Conservation (phyloP, 2,113 vertebrate species). For the Tichodroma muraria region DNA sequence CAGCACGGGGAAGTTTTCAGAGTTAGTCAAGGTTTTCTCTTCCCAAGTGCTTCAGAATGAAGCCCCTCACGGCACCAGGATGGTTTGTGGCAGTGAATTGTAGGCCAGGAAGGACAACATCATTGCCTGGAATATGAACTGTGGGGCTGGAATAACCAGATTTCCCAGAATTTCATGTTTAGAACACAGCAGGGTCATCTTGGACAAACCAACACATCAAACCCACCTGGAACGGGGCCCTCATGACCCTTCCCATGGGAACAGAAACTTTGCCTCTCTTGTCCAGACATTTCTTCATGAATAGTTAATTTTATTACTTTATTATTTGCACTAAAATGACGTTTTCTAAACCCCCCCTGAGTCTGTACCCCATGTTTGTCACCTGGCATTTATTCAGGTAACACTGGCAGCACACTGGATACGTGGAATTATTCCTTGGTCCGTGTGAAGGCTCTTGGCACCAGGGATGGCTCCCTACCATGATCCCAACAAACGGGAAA, state of each 20-base stretch:
- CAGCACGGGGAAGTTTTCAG: background rate
- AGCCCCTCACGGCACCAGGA: background rate
- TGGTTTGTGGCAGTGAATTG: background rate
- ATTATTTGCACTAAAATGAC: background rate
- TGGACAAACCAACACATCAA: background rate
- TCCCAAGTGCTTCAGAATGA: background rate
- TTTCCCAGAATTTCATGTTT: background rate
- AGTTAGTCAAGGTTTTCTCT: background rate
- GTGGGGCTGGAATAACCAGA: background rate
- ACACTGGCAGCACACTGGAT: background rate
- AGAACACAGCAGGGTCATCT: background rate
- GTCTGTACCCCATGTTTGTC: background rate
- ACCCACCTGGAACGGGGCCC: rapidly evolving
- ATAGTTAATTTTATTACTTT: background rate
- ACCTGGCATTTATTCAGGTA: background rate
- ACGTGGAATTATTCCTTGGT: background rate
- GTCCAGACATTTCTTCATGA: background rate
- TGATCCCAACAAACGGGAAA: background rate
- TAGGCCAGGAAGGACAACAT: background rate
- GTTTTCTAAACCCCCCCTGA: background rate
- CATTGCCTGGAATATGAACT: background rate
- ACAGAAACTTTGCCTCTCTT: background rate
- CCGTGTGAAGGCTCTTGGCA: background rate
- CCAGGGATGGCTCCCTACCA: background rate
- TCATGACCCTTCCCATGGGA: background rate